Conservation (phyloP, 2,888 invertebrate species). For the Nemotelus nigrinus region DNA sequence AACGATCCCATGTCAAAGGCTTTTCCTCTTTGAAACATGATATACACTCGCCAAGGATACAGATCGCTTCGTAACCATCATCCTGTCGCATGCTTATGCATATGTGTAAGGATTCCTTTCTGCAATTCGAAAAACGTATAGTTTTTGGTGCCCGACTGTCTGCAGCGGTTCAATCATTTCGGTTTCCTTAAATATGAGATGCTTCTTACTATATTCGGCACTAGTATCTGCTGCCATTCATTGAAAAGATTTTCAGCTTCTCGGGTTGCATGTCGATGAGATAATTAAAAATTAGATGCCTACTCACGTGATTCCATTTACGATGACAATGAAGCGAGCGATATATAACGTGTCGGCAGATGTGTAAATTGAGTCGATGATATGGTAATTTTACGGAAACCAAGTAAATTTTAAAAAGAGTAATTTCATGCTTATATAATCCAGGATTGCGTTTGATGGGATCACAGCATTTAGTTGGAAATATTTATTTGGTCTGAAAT, state of each 20-base stretch:
- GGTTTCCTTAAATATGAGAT: conserved; percentile 12
- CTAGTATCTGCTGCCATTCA: not conserved
- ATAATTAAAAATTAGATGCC: conserved; percentile 39
- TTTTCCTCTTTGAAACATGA: conserved; percentile 39
- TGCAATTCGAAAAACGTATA: not conserved
- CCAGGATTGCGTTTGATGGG: too few relatives aligned
- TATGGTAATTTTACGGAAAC: conserved; percentile 37
- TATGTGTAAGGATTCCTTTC: not conserved
- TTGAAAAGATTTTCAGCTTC: conserved; percentile 20
- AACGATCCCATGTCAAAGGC: conserved; percentile 32
- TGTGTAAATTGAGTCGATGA: conserved; percentile 39
- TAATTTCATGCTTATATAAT: conserved; percentile 18
- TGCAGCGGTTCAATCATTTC: conserved; percentile 35
- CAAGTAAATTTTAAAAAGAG: not conserved
- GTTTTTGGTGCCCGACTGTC: conserved; percentile 54
- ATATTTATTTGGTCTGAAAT: too few relatives aligned
- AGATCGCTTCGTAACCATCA: not conserved
- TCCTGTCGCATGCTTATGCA: conserved; percentile 20
- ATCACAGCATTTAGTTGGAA: too few relatives aligned
- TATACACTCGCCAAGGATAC: not conserved
- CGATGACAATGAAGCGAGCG: not conserved
- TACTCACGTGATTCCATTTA: not conserved
- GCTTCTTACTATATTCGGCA: not conserved
- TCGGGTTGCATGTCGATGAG: conserved; percentile 12
- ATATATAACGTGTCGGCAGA: conserved; percentile 7